phyloP scores from a whole-genome alignment of 92 coral and sea anemone genomes.

The Ricordea florida region DNA sequence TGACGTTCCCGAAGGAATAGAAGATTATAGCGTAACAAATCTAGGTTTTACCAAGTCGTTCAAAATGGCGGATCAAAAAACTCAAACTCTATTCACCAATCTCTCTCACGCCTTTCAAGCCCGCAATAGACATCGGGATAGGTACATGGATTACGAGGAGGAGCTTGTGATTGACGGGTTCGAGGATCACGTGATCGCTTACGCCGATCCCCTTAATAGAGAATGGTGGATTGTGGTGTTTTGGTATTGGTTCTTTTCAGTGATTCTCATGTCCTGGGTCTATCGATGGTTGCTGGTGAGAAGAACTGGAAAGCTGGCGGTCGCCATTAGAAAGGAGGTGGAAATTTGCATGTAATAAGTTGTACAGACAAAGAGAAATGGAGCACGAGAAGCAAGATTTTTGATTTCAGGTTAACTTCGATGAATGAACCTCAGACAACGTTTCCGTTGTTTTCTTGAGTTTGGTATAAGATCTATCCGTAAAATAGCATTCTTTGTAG shows the following conservation, averaged over 20 bases:
- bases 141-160: slow-evolving; percentile 58
- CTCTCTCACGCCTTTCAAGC: slow-evolving; percentile 74
- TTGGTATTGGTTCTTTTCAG: slow-evolving; percentile 64
- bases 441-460: too few relatives aligned
- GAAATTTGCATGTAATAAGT: not conserved
- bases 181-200: slow-evolving; percentile 58
- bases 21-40: slow-evolving; percentile 25
- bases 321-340: slow-evolving; percentile 45
- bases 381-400: too few relatives aligned
- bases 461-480: too few relatives aligned
- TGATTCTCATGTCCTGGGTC: slow-evolving; percentile 42
- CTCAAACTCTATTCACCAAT: slow-evolving; percentile 55
- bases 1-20: slow-evolving; percentile 35
- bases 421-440: too few relatives aligned
- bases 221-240: slow-evolving; percentile 47
- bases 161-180: slow-evolving; percentile 52
- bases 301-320: slow-evolving; percentile 17
- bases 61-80: slow-evolving; percentile 16
- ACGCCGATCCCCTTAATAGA: slow-evolving; percentile 31
- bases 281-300: slow-evolving; percentile 42
- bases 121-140: slow-evolving; percentile 66
- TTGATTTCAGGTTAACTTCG: too few relatives aligned
- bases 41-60: slow-evolving; percentile 50
- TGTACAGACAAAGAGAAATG: too few relatives aligned
- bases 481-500: too few relatives aligned